Conservation (phyloP, 2,888 invertebrate species). For the Leptopilina syphax region DNA sequence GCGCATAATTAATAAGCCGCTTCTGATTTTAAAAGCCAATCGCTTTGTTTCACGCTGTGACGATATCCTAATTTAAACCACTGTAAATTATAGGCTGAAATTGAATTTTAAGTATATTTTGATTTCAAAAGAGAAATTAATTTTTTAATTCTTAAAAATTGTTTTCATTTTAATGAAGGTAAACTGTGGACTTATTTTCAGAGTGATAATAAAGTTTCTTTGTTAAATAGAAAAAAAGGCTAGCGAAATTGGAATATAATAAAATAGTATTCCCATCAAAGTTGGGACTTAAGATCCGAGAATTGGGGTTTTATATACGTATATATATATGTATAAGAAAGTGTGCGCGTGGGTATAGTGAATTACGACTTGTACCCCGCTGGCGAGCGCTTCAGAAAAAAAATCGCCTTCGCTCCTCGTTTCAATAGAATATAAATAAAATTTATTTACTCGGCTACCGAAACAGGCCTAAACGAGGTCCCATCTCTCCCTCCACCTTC, state of each 20-base stretch:
- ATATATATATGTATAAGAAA: constrained; percentile 9
- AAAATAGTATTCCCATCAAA: constrained; percentile 17
- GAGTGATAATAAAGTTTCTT: neutral
- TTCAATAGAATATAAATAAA: constrained; percentile 70
- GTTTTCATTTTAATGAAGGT: neutral
- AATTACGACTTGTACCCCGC: constrained; percentile 53
- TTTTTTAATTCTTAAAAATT: neutral
- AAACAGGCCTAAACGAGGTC: constrained; percentile 50
- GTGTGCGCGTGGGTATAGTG: constrained; percentile 53
- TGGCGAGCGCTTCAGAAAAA: constrained; percentile 53
- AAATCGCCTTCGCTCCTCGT: constrained; percentile 61
- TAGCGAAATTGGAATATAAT: neutral
- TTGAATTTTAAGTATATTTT: neutral
- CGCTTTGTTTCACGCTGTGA: neutral
- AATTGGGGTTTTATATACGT: neutral
- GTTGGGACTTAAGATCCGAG: neutral
- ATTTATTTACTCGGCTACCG: constrained; percentile 59
- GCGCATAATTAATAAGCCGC: constrained; percentile 20
- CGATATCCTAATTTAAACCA: neutral
- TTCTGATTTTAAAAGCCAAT: neutral
- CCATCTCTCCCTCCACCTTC: constrained; percentile 22
- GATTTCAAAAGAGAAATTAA: neutral
- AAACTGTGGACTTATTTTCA: too few species aligned
- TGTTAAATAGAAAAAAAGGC: neutral
- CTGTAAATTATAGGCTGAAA: neutral